phyloP scores from a whole-genome alignment of 2,797 vertebrate genomes.

The Paramormyrops hopkinsi region DNA sequence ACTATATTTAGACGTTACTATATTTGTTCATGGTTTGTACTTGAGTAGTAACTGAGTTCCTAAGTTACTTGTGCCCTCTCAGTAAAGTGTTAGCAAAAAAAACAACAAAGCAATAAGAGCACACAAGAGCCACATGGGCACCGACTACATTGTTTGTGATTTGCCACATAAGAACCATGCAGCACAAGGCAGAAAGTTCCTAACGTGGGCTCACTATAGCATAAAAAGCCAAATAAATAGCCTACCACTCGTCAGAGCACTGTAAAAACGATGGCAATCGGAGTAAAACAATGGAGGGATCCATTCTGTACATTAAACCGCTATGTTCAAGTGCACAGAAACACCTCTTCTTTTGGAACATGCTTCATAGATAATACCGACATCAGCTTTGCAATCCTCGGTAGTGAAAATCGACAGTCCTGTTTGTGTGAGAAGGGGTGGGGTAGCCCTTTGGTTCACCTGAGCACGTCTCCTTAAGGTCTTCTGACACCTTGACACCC shows the following conservation, averaged over 20 bases:
- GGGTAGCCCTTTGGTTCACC: neutral
- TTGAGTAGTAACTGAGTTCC: neutral
- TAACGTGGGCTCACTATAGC: neutral
- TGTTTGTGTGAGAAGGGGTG: neutral
- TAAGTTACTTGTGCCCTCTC: neutral
- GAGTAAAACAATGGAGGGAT: neutral
- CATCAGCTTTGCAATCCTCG: neutral
- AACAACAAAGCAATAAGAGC: neutral
- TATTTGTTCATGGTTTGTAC: neutral
- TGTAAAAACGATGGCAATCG: neutral
- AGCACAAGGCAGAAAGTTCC: neutral
- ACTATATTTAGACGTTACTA: neutral
- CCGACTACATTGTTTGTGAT: neutral
- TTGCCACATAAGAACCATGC: neutral
- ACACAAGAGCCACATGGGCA: neutral
- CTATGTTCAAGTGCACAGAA: neutral
- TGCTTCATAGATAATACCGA: conserved; percentile 2
- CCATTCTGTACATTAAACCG: neutral
- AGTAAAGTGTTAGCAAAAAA: neutral
- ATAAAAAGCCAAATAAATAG: conserved; percentile 8
- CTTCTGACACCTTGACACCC: too few species aligned
- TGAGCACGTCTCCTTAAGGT: too few species aligned
- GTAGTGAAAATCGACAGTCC: neutral
- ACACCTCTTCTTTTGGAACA: neutral
- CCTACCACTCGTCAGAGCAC: neutral